These are phyloP conservation scores for Charaxes varanes DNA, from an alignment of 1,140 invertebrate species.

Conservation along the genomic window DNA sequence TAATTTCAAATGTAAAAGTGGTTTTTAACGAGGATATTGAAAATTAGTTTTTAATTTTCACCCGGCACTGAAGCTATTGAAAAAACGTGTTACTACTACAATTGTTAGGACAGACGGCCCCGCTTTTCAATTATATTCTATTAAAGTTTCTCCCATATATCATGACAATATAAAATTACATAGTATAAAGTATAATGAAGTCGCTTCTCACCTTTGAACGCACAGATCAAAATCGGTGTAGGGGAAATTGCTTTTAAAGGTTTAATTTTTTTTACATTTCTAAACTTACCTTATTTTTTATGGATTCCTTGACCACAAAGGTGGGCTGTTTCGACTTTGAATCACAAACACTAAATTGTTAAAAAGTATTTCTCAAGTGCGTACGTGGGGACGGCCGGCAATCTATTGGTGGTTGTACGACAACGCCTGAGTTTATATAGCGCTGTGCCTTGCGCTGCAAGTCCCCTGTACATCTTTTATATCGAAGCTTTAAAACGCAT, in stretches of 20 bases:
- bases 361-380: conserved; percentile 47
- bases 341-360: conserved; percentile 53
- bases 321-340: conserved; percentile 18
- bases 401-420: conserved; percentile 58
- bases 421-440: conserved; percentile 57
- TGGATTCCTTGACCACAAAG: conserved; percentile 39
- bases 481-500: conserved; percentile 19
- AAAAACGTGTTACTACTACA: too few species aligned
- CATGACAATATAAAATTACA: too few species aligned
- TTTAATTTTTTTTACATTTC: neutral
- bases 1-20: too few species aligned
- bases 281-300: conserved; percentile 42
- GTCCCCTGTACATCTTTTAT: conserved; percentile 32
- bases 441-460: conserved; percentile 37
- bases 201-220: too few species aligned
- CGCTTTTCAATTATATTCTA: too few species aligned
- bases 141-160: too few species aligned
- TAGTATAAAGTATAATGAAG: too few species aligned
- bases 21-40: too few species aligned
- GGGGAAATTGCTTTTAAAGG: neutral
- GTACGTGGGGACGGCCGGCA: conserved; percentile 53
- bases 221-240: neutral
- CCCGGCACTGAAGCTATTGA: too few species aligned
- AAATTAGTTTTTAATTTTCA: too few species aligned
- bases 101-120: too few species aligned